A percentile compares a stretch with the other conserved stretches of the same genome.
Conservation (phyloP, 2,797 vertebrate genomes). For the Bufotes viridis region DNA sequence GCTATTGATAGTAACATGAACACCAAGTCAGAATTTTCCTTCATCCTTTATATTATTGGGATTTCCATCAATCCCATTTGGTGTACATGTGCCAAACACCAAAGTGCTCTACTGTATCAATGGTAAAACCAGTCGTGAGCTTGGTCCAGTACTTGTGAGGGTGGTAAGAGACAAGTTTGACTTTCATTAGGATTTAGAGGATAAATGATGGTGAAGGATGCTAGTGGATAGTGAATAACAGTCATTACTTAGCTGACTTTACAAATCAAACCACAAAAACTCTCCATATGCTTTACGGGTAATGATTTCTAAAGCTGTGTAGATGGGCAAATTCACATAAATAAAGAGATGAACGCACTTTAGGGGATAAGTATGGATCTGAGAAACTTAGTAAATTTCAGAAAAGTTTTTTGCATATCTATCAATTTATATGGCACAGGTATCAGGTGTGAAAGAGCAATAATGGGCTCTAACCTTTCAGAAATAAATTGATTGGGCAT, state of each 20-base stretch:
- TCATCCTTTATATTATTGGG: constrained; percentile 36
- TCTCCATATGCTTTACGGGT: constrained; percentile 29
- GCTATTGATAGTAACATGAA: constrained; percentile 47
- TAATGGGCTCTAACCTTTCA: background rate
- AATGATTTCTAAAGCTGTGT: constrained; percentile 48
- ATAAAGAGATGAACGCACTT: background rate
- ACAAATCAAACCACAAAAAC: constrained; percentile 42
- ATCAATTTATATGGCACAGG: background rate
- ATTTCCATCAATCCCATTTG: constrained; percentile 50
- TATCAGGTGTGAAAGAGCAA: background rate
- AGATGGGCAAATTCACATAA: background rate
- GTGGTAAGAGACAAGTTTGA: constrained; percentile 46
- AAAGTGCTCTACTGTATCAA: constrained; percentile 26
- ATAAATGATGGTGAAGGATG: constrained; percentile 43
- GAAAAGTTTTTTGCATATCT: constrained; percentile 4
- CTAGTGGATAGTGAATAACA: constrained; percentile 20
- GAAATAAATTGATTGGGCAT: no score
- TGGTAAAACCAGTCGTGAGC: constrained; percentile 41
- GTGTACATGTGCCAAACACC: constrained; percentile 22
- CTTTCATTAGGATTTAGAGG: constrained; percentile 44
- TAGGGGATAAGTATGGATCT: background rate
- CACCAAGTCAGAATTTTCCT: constrained; percentile 23
- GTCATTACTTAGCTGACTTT: constrained; percentile 33
- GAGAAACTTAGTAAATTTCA: background rate
- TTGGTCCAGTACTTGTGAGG: constrained; percentile 18